Evolutionary conservation across 2,113 vertebrate genomes (phyloP), one percentile per base, ranked within the genome.

Genomic region (Pipa parva): DNA sequence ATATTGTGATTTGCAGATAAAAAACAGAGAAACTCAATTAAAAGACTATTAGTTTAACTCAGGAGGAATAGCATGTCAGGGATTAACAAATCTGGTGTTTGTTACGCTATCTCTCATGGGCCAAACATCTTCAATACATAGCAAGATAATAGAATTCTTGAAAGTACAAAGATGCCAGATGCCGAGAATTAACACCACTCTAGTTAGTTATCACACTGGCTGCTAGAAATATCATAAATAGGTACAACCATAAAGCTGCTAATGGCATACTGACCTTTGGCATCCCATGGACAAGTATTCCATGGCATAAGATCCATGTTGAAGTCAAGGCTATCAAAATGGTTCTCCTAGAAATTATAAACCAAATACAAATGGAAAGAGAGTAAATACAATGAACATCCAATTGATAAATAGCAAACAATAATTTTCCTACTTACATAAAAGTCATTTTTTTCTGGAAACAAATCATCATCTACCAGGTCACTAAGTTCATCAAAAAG

Each of bases 401-500:
- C n/a, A n/a, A n/a, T n/a, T n/a, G n/a, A n/a, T n/a, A 13, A 1
- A 63, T 24, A 33, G 6, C n/a, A 18, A 28, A 5, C 4, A 42
- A 48, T 9, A n/a, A 18, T 21, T 26, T n/a, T 9, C 20, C n/a
- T 51, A 90, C 93, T 93, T 78, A 95, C 94, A 27, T 84, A 89
- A n/a, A 33, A 74, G 24, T 83, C 79, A 28, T 82, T 80, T 50
- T 75, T 74, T 49, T 85, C 54, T 37, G 83, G 59, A 2, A 88
- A 78, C 24, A 89, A 31, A 28, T 90, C 91, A 12, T 89, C 88
- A 70, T 89, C 90, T 62, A 85, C 83, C 58, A 97, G 75, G 68
- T 85, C 83, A 25, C 83, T 83, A 49, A 97, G 81, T 74, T 94
- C 93, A 83, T 92, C 91, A 63, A 97, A 95, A 71, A 95, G 76